Evolutionary conservation across 2,797 vertebrate species (phyloP), one percentile per base, ranked within the genome.

Genomic region (Saxicola maurus): DNA sequence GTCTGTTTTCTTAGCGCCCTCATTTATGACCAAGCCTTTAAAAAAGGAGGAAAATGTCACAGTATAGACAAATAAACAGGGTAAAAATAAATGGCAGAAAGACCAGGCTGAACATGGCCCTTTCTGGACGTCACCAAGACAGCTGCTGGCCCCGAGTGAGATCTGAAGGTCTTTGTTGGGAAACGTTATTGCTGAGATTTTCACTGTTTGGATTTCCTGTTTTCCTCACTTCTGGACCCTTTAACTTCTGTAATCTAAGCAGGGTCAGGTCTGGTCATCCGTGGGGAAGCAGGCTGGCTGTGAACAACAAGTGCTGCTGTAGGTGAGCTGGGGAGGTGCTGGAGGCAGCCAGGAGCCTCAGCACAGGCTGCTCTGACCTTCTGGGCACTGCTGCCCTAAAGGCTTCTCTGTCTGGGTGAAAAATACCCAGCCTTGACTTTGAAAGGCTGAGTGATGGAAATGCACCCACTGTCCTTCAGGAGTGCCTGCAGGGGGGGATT

Each of bases 101-200:
- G 79, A 53, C 25, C 68, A 38, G 0, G 2, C 60, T 74, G 28
- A 80, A 66, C 62, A 1, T 59, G 25, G 4, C 48, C 55, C 61
- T 61, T 60, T 79, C 67, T 86, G 88, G 92, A 94, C 48, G 65
- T 90, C 89, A 85, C 3, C 43, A 86, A 93, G 94, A 66, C 83
- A 94, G 94, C 92, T 93, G 87, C 78, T 74, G 86, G 80, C 85
- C 21, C 73, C 24, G 76, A 87, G 85, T 3, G 89, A 89, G 89
- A 94, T 92, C 85, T 94, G 93, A 91, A 93, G 89, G 91, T 92
- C 92, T 95, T 93, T 87, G 94, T 86, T 92, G 75, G 91, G 92
- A 93, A 95, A 94, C 79, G 38, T 83, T 94, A 92, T 95, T 96
- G 93, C 95, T 93, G 92, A 93, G 93, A 95, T 92, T 93, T 92